Evolutionary conservation across 2,797 vertebrate genomes (phyloP).

Genomic region (Pangasius djambal): DNA sequence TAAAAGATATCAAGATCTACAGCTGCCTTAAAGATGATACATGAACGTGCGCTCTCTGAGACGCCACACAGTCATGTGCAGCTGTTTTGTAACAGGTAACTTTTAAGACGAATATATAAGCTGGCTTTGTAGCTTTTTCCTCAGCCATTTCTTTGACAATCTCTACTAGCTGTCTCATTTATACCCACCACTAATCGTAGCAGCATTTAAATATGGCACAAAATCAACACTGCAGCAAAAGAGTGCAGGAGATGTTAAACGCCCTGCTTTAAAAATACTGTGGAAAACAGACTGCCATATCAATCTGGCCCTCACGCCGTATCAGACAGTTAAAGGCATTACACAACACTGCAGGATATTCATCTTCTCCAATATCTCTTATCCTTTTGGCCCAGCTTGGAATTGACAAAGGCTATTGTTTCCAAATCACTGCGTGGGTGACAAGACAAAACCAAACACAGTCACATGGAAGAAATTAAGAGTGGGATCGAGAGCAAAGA

Average conservation of each 20-base stretch:
- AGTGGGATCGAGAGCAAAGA: slow-evolving; percentile 19
- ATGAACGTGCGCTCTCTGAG: not conserved
- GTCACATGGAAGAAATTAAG: slow-evolving; percentile 39
- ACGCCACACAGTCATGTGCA: not conserved
- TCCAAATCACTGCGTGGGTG: slow-evolving; percentile 26
- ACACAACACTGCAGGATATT: slow-evolving; percentile 20
- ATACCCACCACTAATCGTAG: not conserved
- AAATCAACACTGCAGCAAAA: not conserved
- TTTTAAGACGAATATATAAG: not conserved
- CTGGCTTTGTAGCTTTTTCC: not conserved
- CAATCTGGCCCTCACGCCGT: not conserved
- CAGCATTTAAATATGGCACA: not conserved
- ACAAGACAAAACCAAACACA: slow-evolving; percentile 35
- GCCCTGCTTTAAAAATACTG: not conserved
- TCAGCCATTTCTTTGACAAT: not conserved
- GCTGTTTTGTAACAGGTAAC: not conserved
- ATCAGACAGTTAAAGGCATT: slow-evolving; percentile 5
- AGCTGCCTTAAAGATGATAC: not conserved
- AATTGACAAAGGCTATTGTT: slow-evolving; percentile 45
- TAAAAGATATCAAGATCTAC: not conserved
- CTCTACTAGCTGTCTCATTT: not conserved
- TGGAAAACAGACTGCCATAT: not conserved
- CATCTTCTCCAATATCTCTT: slow-evolving; percentile 14
- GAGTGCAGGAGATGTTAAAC: too few species aligned
- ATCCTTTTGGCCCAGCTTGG: not conserved